phyloP scores from a whole-genome alignment of 1,140 invertebrate genomes.

The Drosophila chauvacae region DNA sequence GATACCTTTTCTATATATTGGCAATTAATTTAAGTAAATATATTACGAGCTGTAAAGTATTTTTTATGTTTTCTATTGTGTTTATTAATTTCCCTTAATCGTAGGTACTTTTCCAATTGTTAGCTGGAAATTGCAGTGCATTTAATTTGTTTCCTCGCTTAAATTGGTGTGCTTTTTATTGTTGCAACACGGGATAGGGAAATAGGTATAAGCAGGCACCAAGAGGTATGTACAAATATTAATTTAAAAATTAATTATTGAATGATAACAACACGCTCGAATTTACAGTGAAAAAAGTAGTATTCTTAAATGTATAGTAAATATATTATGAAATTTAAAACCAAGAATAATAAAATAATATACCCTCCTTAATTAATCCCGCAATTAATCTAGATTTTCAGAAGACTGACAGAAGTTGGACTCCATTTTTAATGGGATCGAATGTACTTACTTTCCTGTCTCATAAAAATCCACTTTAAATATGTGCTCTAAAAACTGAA shows the following conservation, averaged over 20 bases:
- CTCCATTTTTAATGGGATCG: constrained; percentile 1
- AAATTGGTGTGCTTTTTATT: neutral
- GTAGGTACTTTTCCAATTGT: neutral
- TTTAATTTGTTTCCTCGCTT: neutral
- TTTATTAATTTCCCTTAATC: constrained; percentile 4
- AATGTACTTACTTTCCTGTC: neutral
- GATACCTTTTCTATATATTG: neutral
- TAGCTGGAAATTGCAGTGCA: neutral
- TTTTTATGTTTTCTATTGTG: neutral
- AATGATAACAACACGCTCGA: neutral
- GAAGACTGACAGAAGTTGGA: too few relatives aligned
- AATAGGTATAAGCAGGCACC: neutral
- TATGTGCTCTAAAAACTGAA: constrained; percentile 1
- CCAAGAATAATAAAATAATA: too few relatives aligned
- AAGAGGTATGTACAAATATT: neutral
- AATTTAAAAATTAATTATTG: neutral
- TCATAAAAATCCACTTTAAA: constrained; percentile 12
- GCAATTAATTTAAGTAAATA: neutral
- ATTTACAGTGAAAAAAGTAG: neutral
- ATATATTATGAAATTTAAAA: neutral
- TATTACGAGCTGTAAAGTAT: neutral
- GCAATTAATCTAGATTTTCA: too few relatives aligned
- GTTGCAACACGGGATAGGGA: neutral
- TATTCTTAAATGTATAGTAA: neutral
- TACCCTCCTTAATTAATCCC: too few relatives aligned